These are phyloP conservation scores for Isurus oxyrinchus DNA, from an alignment of 2,113 vertebrate species.

Conservation along the genomic window DNA sequence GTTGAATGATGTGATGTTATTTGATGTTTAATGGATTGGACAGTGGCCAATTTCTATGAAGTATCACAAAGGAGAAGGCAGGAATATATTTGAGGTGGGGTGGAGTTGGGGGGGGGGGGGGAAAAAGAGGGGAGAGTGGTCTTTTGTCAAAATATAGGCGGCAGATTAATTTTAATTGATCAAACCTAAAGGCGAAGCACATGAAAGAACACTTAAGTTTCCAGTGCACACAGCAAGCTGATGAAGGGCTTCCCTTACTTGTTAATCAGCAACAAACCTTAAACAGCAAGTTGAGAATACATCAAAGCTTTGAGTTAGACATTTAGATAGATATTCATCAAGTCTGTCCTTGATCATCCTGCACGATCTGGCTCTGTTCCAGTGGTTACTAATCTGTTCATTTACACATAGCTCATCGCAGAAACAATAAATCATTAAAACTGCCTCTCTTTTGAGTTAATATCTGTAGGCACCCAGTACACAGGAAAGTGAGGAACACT, in stretches of 20 bases:
- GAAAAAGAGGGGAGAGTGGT: background rate
- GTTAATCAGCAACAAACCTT: background rate
- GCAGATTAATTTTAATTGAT: background rate
- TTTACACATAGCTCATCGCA: background rate
- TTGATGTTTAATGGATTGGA: background rate
- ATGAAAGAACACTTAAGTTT: background rate
- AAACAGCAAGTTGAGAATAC: background rate
- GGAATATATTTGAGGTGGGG: background rate
- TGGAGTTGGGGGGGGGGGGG: background rate
- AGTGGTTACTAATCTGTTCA: background rate
- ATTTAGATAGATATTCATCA: background rate
- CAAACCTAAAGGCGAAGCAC: background rate
- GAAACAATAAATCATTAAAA: background rate
- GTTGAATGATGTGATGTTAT: background rate
- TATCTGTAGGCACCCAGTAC: background rate
- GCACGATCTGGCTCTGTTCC: background rate
- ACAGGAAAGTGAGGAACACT: background rate
- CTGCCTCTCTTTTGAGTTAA: background rate
- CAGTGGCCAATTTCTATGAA: background rate
- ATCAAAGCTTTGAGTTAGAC: background rate
- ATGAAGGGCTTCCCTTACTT: background rate
- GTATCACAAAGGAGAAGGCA: background rate
- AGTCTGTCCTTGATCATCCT: constrained; percentile 1
- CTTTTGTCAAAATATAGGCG: background rate
- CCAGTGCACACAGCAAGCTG: background rate